These are phyloP conservation scores for Epirrhoe tristata DNA, from an alignment of 2,888 invertebrate species.

Conservation along the genomic window DNA sequence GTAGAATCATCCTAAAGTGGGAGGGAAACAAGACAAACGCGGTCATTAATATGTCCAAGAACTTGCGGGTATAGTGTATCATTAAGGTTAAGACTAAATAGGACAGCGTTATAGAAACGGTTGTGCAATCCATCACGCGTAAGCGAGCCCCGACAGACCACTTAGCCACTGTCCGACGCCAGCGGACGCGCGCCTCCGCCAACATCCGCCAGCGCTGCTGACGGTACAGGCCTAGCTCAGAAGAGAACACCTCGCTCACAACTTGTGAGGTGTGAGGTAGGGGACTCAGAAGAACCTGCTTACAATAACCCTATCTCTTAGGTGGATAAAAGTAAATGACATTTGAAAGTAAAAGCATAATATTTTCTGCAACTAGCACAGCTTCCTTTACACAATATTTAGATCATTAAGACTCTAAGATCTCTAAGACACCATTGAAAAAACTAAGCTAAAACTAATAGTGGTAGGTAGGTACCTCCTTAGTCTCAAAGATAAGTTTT, in stretches of 20 bases:
- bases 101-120: slow-evolving; percentile 62
- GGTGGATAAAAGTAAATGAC: too few species aligned
- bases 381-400: too few species aligned
- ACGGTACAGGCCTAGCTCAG: slow-evolving; percentile 33
- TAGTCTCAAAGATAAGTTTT: not conserved
- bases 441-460: not conserved
- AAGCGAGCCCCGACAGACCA: slow-evolving; percentile 74
- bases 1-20: slow-evolving; percentile 9
- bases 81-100: slow-evolving; percentile 63
- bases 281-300: too few species aligned
- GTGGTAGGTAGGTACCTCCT: not conserved
- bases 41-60: slow-evolving; percentile 56
- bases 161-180: slow-evolving; percentile 73
- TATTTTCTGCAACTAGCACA: too few species aligned
- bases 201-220: slow-evolving; percentile 56
- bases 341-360: too few species aligned
- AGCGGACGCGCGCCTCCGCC: slow-evolving; percentile 60
- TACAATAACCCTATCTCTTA: too few species aligned
- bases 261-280: too few species aligned
- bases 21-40: slow-evolving; percentile 45
- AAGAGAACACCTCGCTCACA: slow-evolving; percentile 19
- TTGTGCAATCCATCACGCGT: slow-evolving; percentile 74
- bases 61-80: slow-evolving; percentile 54
- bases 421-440: not conserved
- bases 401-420: too few species aligned